Percentiles rank a stretch among this genome's conserved stretches.
phyloP scores from a whole-genome alignment of 2,888 invertebrate genomes.

The Cephus pulcher region DNA sequence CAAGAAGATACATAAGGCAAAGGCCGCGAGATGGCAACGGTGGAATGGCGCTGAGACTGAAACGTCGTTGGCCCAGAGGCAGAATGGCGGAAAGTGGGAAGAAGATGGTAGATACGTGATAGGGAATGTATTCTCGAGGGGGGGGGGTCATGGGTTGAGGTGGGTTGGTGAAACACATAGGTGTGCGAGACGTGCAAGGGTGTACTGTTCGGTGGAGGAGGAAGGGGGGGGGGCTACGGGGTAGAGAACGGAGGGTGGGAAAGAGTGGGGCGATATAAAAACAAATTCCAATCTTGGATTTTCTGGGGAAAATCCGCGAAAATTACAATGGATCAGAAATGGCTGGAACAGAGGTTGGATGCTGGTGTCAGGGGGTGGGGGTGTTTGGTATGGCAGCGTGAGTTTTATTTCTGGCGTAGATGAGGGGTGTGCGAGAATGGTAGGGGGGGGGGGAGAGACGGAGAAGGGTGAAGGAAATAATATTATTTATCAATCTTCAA shows the following conservation, averaged over 20 bases:
- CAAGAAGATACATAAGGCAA: background rate
- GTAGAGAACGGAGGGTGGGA: background rate
- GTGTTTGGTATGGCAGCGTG: background rate
- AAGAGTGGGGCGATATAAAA: background rate
- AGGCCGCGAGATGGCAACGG: too few relatives aligned
- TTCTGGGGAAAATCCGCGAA: slow-evolving; percentile 21
- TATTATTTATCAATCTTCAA: slow-evolving; percentile 57
- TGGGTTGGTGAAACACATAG: too few relatives aligned
- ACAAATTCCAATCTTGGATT: slow-evolving; percentile 27
- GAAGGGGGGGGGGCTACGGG: background rate
- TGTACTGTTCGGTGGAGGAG: background rate
- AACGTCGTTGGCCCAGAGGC: too few relatives aligned
- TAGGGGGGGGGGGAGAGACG: too few relatives aligned
- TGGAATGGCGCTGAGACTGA: too few relatives aligned
- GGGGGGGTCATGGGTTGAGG: too few relatives aligned
- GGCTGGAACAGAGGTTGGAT: slow-evolving; percentile 1
- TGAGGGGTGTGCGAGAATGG: background rate
- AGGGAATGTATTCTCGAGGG: too few relatives aligned
- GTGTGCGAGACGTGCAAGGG: too few relatives aligned
- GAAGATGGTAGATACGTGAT: too few relatives aligned
- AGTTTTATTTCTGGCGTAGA: background rate
- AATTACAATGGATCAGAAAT: slow-evolving; percentile 23
- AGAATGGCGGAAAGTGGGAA: too few relatives aligned
- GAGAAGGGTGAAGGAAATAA: slow-evolving; percentile 36
- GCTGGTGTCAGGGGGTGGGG: background rate